phyloP scores from a whole-genome alignment of 1,140 invertebrate genomes.

The Chelonus insularis region DNA sequence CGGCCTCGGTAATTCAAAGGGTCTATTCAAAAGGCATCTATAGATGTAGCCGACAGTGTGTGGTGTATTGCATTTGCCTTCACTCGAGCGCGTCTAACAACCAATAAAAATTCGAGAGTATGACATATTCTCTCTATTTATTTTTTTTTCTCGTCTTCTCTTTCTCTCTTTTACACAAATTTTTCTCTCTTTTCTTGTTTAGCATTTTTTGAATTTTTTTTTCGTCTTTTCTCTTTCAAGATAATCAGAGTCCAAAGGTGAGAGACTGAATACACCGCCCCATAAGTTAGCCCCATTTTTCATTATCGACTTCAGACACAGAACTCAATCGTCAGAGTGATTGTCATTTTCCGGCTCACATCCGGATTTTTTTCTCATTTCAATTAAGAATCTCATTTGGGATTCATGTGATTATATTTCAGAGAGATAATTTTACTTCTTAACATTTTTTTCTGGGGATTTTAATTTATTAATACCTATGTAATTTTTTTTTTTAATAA shows the following conservation, averaged over 20 bases:
- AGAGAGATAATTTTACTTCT: too few species aligned
- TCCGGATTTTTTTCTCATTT: too few species aligned
- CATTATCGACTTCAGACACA: slow-evolving; percentile 7
- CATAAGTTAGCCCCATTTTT: background rate
- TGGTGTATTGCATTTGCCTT: slow-evolving; percentile 46
- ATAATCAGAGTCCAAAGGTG: background rate
- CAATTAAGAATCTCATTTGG: too few species aligned
- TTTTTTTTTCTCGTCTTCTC: background rate
- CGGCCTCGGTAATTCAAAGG: slow-evolving; percentile 51
- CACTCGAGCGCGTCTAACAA: slow-evolving; percentile 5
- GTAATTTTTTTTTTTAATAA: too few species aligned
- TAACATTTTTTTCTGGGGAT: too few species aligned
- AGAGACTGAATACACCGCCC: background rate
- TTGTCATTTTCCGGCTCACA: too few species aligned
- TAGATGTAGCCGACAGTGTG: slow-evolving; percentile 45
- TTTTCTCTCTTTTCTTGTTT: too few species aligned
- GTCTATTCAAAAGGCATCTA: slow-evolving; percentile 48
- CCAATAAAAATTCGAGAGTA: slow-evolving; percentile 29
- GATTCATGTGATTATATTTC: too few species aligned
- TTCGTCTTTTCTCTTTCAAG: slow-evolving; percentile 6
- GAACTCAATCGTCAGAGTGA: too few species aligned
- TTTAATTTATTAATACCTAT: too few species aligned
- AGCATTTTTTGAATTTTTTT: slow-evolving; percentile 31
- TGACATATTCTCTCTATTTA: background rate
- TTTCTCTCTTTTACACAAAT: slow-evolving; percentile 17